Base-by-base conservation (phyloP, 2,888 invertebrate genomes). In the Apodemia zela region DNA sequence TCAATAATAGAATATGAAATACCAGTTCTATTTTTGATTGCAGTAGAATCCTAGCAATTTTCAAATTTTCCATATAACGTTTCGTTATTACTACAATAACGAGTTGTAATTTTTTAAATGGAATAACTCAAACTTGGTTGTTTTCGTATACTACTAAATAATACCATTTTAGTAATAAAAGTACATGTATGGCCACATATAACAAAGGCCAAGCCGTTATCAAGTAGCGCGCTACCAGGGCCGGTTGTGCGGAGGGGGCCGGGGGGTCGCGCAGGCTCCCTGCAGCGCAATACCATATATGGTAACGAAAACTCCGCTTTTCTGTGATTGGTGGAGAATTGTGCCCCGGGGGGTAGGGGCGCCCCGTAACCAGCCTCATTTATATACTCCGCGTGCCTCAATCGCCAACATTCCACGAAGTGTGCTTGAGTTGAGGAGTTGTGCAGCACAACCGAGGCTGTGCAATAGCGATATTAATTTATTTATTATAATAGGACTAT, bases 261-360 rank as follows among this genome's bases (percentile, higher is more conserved):
- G 68, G 76, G 80, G 81, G 82, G 76, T 75, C 73, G 82, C 87
- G 92, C 89, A 74, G 73, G 73, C 73, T 74, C 75, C 93, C 91
- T 89, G 93, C 93, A 93, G 92, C 93, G 86, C 89, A 93, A 92
- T 93, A 89, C 94, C 94, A 93, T 94, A 94, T 94, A 94, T 94
- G 94, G 94, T 93, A 92, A 94, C 93, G 93, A 78, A 79, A 78
- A 75, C 73, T 73, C 75, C 72, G 73, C 77, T 85, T 82, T 83
- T 82, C 83, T 87, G 84, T 81, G 86, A 88, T 88, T 87, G 88
- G 88, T 78, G 81, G 85, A 85, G 83, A 87, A 95, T 94, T 84
- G 51, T 84, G 92, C 87, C 79, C 81, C 78, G 78, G 78, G 84
- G 92, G 92, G 93, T 89, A 91, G 91, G 89, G 88, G 87, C 79